Base-by-base conservation (phyloP, 2,797 vertebrate genomes). In the Smutsia temminckii region DNA sequence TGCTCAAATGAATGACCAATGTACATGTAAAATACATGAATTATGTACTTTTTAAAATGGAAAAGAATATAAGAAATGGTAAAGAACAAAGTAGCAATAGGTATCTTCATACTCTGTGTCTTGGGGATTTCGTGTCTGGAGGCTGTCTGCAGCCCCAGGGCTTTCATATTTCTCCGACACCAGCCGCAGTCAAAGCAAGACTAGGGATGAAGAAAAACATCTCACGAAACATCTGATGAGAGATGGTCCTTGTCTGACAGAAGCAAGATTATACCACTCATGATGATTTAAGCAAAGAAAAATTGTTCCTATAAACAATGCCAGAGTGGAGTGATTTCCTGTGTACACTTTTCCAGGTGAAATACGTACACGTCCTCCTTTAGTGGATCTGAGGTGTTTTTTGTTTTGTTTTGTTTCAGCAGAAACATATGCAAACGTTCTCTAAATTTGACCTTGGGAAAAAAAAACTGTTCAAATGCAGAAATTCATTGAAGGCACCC, bases 211-310 rank as follows among this genome's bases (percentile, higher is more conserved):
- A 91, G 51, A 95, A 92, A 89, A 64, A 91, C n/a, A 80, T 66
- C 51, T 61, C 64, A 91, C 51, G 85, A 93, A 94, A 93, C 64
- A 72, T 25, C 17, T 32, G 69, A 85, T 91, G 92, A 97, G 63
- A 90, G 81, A 97, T 81, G 66, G 42, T 34, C 71, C 91, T 84
- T 96, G 83, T 93, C 74, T 94, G 95, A 97, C 89, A 95, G 74
- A 83, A 89, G 61, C 61, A 95, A 86, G 94, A 97, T 95, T 96
- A 96, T 42, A 95, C 89, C 89, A 94, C 91, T 93, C 84, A 74
- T 68, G 66, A 81, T 96, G 94, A 96, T 96, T 97, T 96, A 97
- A 77, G 88, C 63, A 75, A 95, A 97, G 95, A 91, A 86, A 97
- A 92, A 92, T 85, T 29, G 53, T 80, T 55, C 88, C 83, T 75